Percentiles rank a stretch among this genome's conserved stretches.
Conservation (phyloP, 2,113 vertebrate genomes). For the Athene cunicularia region DNA sequence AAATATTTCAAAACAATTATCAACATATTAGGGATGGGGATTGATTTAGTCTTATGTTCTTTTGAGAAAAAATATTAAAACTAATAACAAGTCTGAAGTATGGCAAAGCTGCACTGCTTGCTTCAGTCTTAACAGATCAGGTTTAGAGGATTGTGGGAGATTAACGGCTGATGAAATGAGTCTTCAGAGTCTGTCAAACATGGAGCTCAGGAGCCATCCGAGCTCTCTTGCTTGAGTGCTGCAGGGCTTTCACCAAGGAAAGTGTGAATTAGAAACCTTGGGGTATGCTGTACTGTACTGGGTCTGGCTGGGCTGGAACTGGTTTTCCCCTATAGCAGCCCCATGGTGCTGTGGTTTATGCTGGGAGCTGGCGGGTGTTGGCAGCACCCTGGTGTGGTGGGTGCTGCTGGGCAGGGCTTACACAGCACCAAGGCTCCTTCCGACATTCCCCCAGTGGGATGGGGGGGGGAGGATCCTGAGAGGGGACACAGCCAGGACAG, state of each 20-base stretch:
- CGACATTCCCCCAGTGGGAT: no score
- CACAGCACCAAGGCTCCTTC: no score
- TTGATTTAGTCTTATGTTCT: constrained; percentile 66
- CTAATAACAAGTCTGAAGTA: constrained; percentile 63
- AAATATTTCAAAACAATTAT: constrained; percentile 65
- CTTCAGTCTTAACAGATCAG: constrained; percentile 66
- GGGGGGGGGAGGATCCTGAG: no score
- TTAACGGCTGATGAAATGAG: constrained; percentile 59
- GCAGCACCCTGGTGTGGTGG: no score
- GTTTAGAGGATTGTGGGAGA: constrained; percentile 56
- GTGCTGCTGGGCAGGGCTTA: no score
- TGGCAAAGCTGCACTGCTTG: constrained; percentile 44
- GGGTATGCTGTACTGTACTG: background rate
- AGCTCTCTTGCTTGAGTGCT: background rate
- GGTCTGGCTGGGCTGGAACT: no score
- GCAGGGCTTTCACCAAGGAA: background rate
- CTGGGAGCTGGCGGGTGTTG: no score
- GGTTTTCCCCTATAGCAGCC: no score
- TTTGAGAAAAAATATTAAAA: constrained; percentile 70
- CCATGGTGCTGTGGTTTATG: no score
- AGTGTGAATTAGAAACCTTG: background rate
- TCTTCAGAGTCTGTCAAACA: constrained; percentile 18
- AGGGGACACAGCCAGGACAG: no score
- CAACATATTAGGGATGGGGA: constrained; percentile 57
- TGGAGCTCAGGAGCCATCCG: background rate